Evolutionary conservation across 2,797 vertebrate species (phyloP).

Genomic region (Lithobates sylvaticus): DNA sequence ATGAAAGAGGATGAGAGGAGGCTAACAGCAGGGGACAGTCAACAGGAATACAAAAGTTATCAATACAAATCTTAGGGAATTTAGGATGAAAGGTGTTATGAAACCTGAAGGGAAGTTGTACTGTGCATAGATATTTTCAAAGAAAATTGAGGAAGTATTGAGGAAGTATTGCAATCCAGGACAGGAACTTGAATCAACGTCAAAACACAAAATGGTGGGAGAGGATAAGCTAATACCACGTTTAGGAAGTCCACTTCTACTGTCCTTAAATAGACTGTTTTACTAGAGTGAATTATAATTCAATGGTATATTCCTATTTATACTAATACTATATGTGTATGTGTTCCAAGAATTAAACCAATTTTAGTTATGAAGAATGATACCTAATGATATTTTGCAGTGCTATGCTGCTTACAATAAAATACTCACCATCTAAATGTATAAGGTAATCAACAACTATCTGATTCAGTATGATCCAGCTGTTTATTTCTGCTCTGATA

Average conservation of each 20-base stretch:
- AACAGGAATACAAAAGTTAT: background rate
- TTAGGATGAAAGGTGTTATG: conserved; percentile 15
- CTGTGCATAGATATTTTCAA: background rate
- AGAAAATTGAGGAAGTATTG: conserved; percentile 4
- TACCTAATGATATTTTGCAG: background rate
- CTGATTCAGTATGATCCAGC: too few relatives aligned
- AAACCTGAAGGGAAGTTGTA: background rate
- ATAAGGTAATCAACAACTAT: too few relatives aligned
- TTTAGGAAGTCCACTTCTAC: conserved; percentile 5
- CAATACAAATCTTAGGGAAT: conserved; percentile 21
- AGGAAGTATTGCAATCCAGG: background rate
- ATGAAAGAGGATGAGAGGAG: conserved; percentile 6
- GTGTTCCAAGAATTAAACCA: background rate
- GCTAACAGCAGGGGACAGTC: background rate
- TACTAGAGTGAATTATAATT: too few relatives aligned
- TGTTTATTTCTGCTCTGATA: too few relatives aligned
- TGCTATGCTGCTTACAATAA: too few relatives aligned
- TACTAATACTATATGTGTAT: too few relatives aligned
- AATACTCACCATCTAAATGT: too few relatives aligned
- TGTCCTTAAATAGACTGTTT: too few relatives aligned
- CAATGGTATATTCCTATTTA: too few relatives aligned
- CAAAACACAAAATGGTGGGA: conserved; percentile 7
- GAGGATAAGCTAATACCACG: background rate
- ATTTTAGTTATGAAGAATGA: background rate
- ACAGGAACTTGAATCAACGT: conserved; percentile 7